Percentiles rank a stretch among this genome's conserved stretches.
Evolutionary conservation across 2,113 vertebrate genomes (phyloP).

Genomic region (Procavia capensis): DNA sequence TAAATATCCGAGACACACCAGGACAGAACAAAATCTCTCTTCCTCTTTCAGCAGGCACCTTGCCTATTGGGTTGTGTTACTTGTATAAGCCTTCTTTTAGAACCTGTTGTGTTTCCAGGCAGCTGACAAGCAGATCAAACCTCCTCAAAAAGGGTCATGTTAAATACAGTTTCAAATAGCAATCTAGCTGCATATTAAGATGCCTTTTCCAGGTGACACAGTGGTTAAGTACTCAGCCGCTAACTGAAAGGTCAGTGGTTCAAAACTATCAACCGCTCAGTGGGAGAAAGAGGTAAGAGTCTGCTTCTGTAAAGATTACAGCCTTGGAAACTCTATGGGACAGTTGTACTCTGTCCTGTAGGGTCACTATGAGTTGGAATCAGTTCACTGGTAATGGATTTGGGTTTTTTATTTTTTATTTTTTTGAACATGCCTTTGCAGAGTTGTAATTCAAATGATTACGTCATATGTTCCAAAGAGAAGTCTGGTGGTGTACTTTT

Average conservation of each 20-base stretch:
- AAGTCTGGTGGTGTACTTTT: slow-evolving; percentile 64
- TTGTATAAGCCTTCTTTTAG: slow-evolving; percentile 62
- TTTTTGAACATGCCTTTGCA: slow-evolving; percentile 42
- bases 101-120: slow-evolving; percentile 61
- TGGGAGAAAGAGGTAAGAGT: too few species aligned
- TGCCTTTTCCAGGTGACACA: slow-evolving; percentile 6
- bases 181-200: slow-evolving; percentile 72
- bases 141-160: slow-evolving; percentile 60
- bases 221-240: too few species aligned
- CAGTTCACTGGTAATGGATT: too few species aligned
- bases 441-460: slow-evolving; percentile 81
- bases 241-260: too few species aligned
- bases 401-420: too few species aligned
- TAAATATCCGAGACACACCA: slow-evolving; percentile 56
- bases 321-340: too few species aligned
- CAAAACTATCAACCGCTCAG: too few species aligned
- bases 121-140: slow-evolving; percentile 68
- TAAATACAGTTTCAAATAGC: slow-evolving; percentile 74
- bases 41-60: not conserved
- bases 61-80: slow-evolving; percentile 43
- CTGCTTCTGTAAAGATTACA: too few species aligned
- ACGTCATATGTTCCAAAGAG: slow-evolving; percentile 72
- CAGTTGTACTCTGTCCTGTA: too few species aligned
- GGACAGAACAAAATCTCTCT: slow-evolving; percentile 48
- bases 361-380: too few species aligned